Evolutionary conservation across 2,113 vertebrate species (phyloP), one percentile per base, ranked within the genome.

Genomic region (Promerops cafer): DNA sequence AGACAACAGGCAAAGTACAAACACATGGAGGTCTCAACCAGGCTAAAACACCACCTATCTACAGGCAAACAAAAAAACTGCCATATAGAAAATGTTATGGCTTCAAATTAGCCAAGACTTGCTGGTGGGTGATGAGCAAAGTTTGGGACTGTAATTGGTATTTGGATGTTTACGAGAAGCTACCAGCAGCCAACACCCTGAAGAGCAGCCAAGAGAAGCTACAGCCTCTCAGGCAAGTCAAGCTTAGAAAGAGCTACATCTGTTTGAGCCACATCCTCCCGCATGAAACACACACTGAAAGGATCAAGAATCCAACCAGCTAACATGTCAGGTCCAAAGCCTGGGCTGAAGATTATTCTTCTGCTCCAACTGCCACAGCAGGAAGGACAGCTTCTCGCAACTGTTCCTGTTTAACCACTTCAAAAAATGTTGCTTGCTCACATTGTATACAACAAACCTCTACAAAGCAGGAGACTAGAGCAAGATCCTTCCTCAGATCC

Each of bases 71-170:
- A 89, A 87, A 94, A 92, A 80, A 78, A 23, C 11, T 70, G 69
- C 27, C 17, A 3, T 10, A 76, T 5, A 91, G 87, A 85, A 95
- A 94, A 76, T 47, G 74, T 68, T 96, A 96, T 93, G 95, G 94
- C 96, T 97, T 97, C 66, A 94, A 94, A 94, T 87, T 72, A 95
- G 94, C 74, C 2, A 2, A 69, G 66, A 85, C 81, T 61, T 71
- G 89, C 91, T 88, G 91, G 93, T 87, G 75, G 70, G 37, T 22
- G 75, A 81, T 33, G 45, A 93, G 68, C 83, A 53, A 70, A 63
- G 64, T 66, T 83, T n/a, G 56, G 64, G 76, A 89, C 56, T 68
- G 72, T 75, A 83, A 52, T 6, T 5, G 15, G 27, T 39, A 35
- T 53, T 47, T 61, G 68, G 72, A 83, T 75, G 68, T 54, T 92